These are phyloP conservation scores for Agrochola circellaris DNA, from an alignment of 2,888 invertebrate genomes.

Conservation along the genomic window DNA sequence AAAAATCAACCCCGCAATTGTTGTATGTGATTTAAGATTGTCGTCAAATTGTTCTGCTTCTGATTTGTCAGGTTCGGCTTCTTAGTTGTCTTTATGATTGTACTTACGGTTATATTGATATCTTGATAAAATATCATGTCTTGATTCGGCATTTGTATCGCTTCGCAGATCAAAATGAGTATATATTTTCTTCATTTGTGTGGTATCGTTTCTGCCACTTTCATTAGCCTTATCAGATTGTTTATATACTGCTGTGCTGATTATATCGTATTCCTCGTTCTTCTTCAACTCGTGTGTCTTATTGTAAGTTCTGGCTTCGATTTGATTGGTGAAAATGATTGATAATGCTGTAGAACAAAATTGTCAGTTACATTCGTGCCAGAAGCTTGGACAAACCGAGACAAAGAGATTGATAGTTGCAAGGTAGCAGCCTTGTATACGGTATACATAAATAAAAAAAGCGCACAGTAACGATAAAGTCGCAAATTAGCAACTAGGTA, in stretches of 20 bases:
- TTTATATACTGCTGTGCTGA: background rate
- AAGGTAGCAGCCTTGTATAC: too few relatives aligned
- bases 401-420: too few relatives aligned
- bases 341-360: conserved; percentile 9
- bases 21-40: background rate
- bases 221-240: background rate
- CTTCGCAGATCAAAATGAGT: background rate
- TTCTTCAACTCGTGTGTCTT: background rate
- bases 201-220: background rate
- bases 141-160: background rate
- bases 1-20: background rate
- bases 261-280: too few relatives aligned
- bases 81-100: background rate
- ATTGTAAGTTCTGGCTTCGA: background rate
- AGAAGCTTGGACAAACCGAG: background rate
- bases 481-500: too few relatives aligned
- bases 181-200: background rate
- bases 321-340: conserved; percentile 7
- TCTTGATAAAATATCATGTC: background rate
- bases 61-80: background rate
- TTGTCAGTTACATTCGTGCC: background rate
- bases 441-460: too few relatives aligned
- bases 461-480: too few relatives aligned
- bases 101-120: background rate
- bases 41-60: background rate